Conservation (phyloP, 2,113 vertebrate genomes). For the Laterallus jamaicensis region DNA sequence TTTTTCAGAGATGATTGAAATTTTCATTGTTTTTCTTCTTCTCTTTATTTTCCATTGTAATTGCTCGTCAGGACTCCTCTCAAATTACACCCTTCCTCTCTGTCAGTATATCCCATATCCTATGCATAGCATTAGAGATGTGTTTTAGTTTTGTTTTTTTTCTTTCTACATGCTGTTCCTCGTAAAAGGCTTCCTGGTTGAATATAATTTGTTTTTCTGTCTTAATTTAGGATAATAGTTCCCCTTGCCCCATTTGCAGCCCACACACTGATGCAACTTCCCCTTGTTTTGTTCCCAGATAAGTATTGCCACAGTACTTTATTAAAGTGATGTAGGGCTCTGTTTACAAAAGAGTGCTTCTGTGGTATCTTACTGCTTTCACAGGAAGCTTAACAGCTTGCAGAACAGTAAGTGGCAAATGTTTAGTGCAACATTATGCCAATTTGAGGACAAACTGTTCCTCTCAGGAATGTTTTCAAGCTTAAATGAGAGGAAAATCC, state of each 20-base stretch:
- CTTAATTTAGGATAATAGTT: constrained; percentile 27
- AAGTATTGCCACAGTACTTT: constrained; percentile 12
- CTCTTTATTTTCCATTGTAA: neutral
- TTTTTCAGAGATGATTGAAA: neutral
- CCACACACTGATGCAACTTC: constrained; percentile 44
- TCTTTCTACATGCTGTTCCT: neutral
- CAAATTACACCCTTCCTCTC: neutral
- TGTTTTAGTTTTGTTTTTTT: neutral
- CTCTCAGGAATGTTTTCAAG: constrained; percentile 66
- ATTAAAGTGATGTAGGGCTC: constrained; percentile 36
- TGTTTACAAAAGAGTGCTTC: constrained; percentile 52
- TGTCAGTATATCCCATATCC: neutral
- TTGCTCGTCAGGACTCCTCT: neutral
- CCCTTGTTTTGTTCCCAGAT: constrained; percentile 34
- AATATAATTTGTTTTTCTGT: constrained; percentile 18
- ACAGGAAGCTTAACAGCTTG: constrained; percentile 67
- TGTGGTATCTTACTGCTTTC: constrained; percentile 54
- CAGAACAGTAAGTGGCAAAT: constrained; percentile 65
- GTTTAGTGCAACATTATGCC: constrained; percentile 63
- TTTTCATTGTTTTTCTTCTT: neutral
- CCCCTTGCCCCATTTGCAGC: constrained; percentile 13
- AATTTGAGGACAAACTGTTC: constrained; percentile 72
- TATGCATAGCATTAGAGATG: neutral
- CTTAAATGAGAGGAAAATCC: constrained; percentile 67
- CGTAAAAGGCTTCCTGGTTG: neutral